Conservation (phyloP, 2,888 invertebrate genomes). For the Anorthoa munda region DNA sequence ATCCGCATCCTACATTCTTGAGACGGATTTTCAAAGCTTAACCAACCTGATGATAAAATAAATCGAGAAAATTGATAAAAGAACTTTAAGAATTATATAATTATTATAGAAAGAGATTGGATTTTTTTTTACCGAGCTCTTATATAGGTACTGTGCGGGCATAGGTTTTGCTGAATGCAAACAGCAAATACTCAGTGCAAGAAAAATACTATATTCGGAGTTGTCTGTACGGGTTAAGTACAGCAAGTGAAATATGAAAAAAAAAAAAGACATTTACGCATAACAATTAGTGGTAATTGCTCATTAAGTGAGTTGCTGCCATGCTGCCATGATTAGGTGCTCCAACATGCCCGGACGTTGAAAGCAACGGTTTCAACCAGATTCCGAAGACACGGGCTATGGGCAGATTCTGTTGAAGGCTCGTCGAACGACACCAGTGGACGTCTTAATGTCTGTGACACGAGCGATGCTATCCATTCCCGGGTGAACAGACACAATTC, state of each 20-base stretch:
- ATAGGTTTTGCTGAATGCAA: too few relatives aligned
- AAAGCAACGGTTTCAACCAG: not conserved
- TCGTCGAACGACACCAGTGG: not conserved
- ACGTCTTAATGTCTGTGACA: not conserved
- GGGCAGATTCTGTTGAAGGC: not conserved
- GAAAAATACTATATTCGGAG: too few relatives aligned
- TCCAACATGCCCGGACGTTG: not conserved
- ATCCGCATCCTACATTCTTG: not conserved
- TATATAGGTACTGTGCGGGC: too few relatives aligned
- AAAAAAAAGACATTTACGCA: too few relatives aligned
- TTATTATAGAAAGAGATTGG: not conserved
- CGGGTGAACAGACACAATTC: not conserved
- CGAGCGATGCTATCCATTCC: not conserved
- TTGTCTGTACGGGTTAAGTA: too few relatives aligned
- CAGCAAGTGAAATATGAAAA: too few relatives aligned
- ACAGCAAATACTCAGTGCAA: too few relatives aligned
- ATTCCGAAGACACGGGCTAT: not conserved
- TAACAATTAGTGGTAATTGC: too few relatives aligned
- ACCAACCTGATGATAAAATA: not conserved
- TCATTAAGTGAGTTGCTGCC: too few relatives aligned
- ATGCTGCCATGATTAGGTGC: too few relatives aligned
- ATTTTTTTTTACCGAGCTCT: not conserved
- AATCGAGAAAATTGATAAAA: not conserved
- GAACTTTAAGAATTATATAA: too few relatives aligned
- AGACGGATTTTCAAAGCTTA: too few relatives aligned